Evolutionary conservation across 1,140 invertebrate species (phyloP), one percentile per base, ranked within the genome.

Genomic region (Trichoplusia ni): DNA sequence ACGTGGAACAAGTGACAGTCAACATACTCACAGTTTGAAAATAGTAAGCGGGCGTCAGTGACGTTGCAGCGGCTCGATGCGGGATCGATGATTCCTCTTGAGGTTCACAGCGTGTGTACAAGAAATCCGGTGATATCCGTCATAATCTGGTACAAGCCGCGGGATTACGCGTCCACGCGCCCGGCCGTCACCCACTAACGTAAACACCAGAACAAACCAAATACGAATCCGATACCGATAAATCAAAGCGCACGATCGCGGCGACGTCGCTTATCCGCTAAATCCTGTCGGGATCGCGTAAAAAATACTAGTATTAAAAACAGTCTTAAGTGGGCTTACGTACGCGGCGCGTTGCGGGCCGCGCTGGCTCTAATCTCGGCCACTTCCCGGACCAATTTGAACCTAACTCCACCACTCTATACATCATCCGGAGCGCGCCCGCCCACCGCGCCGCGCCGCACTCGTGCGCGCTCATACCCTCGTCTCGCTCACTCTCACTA

Each of bases 341-440:
- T 79, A 79, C 86, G 87, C 84, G 81, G 79, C 87, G 82, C 85
- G 86, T 81, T 77, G 82, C 81, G 82, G 80, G 79, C 85, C 86
- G 86, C 85, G 81, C 82, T 84, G 83, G 78, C 92, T 92, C 89
- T 93, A 93, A 93, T 93, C 92, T 93, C 91, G 92, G 91, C 92
- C 92, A 92, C 92, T 93, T 93, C 92, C 92, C 92, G 92, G 84
- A 92, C 90, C 92, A 92, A 92, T 93, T 92, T 93, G 92, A 92
- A 91, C 90, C 91, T 93, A 93, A 92, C 92, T 93, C 92, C 92
- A 90, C 90, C 91, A 92, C 92, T 93, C 92, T 92, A 93, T 93
- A 93, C 92, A 93, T 93, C 92, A 93, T 92, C 91, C 81, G 80
- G 77, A 79, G 81, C 68, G 69, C 79, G 82, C 86, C 82, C 86